Evolutionary conservation across 2,888 invertebrate genomes (phyloP), one percentile per base, ranked within the genome.

Genomic region (Athalia rosae): DNA sequence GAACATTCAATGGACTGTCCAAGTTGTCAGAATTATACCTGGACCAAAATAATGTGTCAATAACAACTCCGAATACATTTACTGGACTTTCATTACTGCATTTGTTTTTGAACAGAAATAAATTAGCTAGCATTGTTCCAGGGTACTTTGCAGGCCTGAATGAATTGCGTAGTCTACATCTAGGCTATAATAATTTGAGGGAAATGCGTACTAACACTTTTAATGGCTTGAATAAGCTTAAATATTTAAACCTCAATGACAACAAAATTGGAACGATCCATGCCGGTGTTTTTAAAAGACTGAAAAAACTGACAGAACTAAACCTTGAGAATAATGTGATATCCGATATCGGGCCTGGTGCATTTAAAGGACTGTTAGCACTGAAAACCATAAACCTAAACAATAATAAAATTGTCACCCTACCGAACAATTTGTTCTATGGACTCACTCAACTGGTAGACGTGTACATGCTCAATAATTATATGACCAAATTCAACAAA

Each of bases 81-180:
- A 48, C 77, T 0, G 83, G 81, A 45, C 11, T 80, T 0, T 73
- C 79, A 3, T 74, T 61, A 0, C 11, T 81, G 13, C 71, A 79
- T 6, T 82, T 91, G 43, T 89, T 89, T 80, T 79, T 91, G 78
- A 89, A 90, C 80, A 82, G 89, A 74, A 91, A 91, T 78, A 81
- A 83, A 45, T 89, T 91, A 66, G 48, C 81, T 3, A 87, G 86
- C 76, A 85, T 91, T 4, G 87, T 87, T 58, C 84, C 87, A 15
- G 85, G 86, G 4, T 86, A 89, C 6, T 91, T 91, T 82, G 76
- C 81, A 3, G 86, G 85, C 76, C 82, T 91, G 78, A 80, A 81
- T 8, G 87, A 87, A 6, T 7, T 84, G 73, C 85, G 85, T 77
- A 87, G 84, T 64, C 84, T 91, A 7, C 89, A 90, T 80, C 81